A percentile compares a stretch with the other conserved stretches of the same genome.
phyloP scores from a whole-genome alignment of 2,797 vertebrate species.

The Sciaenops ocellatus region DNA sequence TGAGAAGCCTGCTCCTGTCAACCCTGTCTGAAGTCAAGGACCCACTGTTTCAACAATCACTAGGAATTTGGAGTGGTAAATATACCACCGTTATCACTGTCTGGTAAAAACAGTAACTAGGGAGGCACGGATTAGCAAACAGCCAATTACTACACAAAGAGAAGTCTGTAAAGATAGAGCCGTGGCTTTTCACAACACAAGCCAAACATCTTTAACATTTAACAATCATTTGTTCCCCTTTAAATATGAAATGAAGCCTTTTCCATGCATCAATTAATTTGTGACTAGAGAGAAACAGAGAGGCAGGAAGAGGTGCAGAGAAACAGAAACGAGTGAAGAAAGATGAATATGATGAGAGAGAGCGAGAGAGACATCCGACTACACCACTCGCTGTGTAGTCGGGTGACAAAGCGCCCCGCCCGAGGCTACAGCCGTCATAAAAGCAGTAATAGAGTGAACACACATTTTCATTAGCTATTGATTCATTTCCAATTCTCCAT shows the following conservation, averaged over 20 bases:
- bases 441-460: conserved; percentile 84
- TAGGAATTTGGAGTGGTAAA: not conserved
- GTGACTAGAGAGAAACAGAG: conserved; percentile 25
- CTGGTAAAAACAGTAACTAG: conserved; percentile 2
- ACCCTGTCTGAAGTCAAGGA: not conserved
- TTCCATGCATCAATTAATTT: conserved; percentile 47
- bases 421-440: conserved; percentile 79
- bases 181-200: conserved; percentile 9
- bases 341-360: conserved; percentile 62
- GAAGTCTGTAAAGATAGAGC: conserved; percentile 3
- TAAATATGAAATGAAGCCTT: conserved; percentile 42
- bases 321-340: conserved; percentile 47
- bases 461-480: conserved; percentile 88
- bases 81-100: not conserved
- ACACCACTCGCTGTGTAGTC: conserved; percentile 56
- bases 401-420: conserved; percentile 73
- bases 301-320: conserved; percentile 25
- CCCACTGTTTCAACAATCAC: not conserved
- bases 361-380: conserved; percentile 16
- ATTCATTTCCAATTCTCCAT: conserved; percentile 87
- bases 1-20: not conserved
- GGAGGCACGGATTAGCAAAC: not conserved
- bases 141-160: conserved; percentile 2
- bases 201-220: conserved; percentile 39
- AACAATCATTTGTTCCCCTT: conserved; percentile 44